Conservation (phyloP, 2,797 vertebrate species). For the Muraenolepis orangiensis region DNA sequence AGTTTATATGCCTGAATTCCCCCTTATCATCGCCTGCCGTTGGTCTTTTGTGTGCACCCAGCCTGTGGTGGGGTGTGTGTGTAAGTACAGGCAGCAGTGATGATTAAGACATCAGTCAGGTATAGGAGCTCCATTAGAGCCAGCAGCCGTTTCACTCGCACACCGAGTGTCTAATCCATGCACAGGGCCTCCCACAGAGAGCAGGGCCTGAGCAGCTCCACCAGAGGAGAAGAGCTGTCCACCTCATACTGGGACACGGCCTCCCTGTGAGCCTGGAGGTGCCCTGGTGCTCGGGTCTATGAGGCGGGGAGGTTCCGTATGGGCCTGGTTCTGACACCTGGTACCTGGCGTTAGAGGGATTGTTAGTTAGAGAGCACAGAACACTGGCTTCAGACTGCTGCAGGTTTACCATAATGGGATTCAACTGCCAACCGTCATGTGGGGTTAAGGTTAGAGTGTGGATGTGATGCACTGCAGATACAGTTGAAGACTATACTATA, state of each 20-base stretch:
- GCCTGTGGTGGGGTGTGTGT: conserved; percentile 36
- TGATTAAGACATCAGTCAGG: conserved; percentile 61
- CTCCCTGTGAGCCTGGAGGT: not conserved
- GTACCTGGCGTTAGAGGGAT: too few relatives aligned
- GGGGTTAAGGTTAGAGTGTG: not conserved
- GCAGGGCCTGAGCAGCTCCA: conserved; percentile 51
- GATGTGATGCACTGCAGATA: not conserved
- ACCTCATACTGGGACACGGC: not conserved
- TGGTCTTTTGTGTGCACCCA: conserved; percentile 31
- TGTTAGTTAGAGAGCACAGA: too few relatives aligned
- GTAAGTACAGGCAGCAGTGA: conserved; percentile 31
- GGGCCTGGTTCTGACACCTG: too few relatives aligned
- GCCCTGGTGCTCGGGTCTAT: too few relatives aligned
- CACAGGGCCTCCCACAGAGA: conserved; percentile 61
- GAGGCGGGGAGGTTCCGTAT: too few relatives aligned
- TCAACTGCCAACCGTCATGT: not conserved
- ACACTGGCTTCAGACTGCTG: too few relatives aligned
- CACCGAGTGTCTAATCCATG: conserved; percentile 63
- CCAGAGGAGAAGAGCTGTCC: not conserved
- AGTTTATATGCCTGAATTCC: conserved; percentile 46
- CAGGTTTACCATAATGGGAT: not conserved
- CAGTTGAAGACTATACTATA: too few relatives aligned
- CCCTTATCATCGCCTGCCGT: conserved; percentile 40
- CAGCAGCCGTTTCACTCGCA: conserved; percentile 61
- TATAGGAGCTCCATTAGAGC: conserved; percentile 60